Evolutionary conservation across 1,140 invertebrate genomes (phyloP).

Genomic region (Drosophila auraria): DNA sequence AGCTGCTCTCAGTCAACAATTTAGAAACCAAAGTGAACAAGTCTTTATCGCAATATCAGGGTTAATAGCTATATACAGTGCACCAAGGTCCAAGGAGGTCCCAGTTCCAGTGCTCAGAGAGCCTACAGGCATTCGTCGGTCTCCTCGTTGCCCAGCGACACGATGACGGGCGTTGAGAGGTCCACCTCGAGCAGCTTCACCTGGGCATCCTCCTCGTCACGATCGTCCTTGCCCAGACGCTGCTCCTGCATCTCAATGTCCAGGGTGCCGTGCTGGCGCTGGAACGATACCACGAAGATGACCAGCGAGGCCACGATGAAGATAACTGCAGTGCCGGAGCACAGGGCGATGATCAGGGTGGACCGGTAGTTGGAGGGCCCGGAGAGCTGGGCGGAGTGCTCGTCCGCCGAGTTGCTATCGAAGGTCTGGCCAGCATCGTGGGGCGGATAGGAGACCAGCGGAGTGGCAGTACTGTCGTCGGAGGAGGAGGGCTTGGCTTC

Average conservation of each 20-base stretch:
- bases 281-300: conserved; percentile 77
- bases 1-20: conserved; percentile 45
- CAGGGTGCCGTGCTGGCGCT: conserved; percentile 74
- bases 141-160: conserved; percentile 64
- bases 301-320: conserved; percentile 72
- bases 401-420: conserved; percentile 73
- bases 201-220: conserved; percentile 77
- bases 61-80: conserved; percentile 70
- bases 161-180: conserved; percentile 57
- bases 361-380: conserved; percentile 57
- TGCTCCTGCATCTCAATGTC: conserved; percentile 84
- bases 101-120: conserved; percentile 7
- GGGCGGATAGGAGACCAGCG: conserved; percentile 71
- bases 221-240: conserved; percentile 71
- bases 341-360: conserved; percentile 70
- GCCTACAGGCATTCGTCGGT: conserved; percentile 73
- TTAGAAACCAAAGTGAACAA: conserved; percentile 52
- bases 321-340: conserved; percentile 70
- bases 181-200: conserved; percentile 77
- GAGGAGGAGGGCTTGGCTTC: conserved; percentile 47
- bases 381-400: conserved; percentile 56
- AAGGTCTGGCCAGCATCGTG: conserved; percentile 70
- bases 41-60: conserved; percentile 37
- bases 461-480: conserved; percentile 70
- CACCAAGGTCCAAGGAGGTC: conserved; percentile 6